Percentiles rank a stretch among this genome's conserved stretches.
phyloP scores from a whole-genome alignment of 2,113 vertebrate genomes.

The Carassius auratus region DNA sequence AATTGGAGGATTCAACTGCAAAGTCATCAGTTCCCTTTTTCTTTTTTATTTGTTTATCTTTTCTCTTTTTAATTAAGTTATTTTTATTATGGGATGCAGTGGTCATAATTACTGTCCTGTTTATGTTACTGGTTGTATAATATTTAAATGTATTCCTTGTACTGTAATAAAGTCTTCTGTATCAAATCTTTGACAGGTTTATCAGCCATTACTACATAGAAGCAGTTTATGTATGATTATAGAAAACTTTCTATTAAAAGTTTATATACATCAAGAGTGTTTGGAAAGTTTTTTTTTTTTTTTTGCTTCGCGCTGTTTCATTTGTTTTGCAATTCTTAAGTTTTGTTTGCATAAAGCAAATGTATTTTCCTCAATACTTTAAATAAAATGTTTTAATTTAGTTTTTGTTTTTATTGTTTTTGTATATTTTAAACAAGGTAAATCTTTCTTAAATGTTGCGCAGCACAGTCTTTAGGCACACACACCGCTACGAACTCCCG shows the following conservation, averaged over 20 bases:
- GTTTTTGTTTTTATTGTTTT: no score
- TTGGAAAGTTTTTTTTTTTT: background rate
- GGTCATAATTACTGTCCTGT: background rate
- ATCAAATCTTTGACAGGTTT: background rate
- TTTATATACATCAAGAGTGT: background rate
- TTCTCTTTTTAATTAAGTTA: background rate
- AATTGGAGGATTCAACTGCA: background rate
- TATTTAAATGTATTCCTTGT: slow-evolving; percentile 39
- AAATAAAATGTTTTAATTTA: no score
- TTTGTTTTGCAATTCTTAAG: no score
- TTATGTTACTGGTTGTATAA: background rate
- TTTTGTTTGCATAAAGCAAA: background rate
- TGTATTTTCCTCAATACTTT: no score
- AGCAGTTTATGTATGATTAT: background rate
- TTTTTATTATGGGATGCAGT: background rate
- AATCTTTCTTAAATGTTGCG: no score
- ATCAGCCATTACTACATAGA: background rate
- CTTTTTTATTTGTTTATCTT: background rate
- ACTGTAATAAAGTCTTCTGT: slow-evolving; percentile 10
- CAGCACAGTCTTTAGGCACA: no score
- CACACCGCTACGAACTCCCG: no score
- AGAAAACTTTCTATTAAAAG: background rate
- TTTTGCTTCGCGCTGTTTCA: background rate
- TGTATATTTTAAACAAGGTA: no score
- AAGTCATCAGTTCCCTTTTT: background rate